Evolutionary conservation across 2,113 vertebrate genomes (phyloP).

Genomic region (Phyllostomus hastatus): DNA sequence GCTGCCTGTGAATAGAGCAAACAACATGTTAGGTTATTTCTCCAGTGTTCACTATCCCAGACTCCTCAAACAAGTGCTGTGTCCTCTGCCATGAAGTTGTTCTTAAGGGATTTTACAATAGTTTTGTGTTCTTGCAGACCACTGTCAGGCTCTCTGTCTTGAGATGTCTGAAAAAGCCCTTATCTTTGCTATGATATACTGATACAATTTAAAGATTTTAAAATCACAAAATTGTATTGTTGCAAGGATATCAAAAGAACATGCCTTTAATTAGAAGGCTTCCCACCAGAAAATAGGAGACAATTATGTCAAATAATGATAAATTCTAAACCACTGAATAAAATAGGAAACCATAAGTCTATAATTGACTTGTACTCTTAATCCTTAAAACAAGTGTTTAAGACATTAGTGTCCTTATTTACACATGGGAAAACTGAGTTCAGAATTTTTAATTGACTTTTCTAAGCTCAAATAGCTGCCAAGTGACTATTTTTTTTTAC

Average conservation of each 20-base stretch:
- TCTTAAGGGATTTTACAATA: background rate
- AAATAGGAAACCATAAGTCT: background rate
- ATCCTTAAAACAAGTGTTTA: background rate
- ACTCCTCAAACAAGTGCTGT: background rate
- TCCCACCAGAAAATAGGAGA: background rate
- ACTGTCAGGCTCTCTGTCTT: background rate
- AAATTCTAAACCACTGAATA: background rate
- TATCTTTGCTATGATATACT: background rate
- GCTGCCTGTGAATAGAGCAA: constrained; percentile 39
- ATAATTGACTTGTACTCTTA: background rate
- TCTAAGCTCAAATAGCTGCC: background rate
- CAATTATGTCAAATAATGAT: background rate
- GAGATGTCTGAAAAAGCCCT: background rate
- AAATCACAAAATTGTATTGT: background rate
- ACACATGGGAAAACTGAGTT: background rate
- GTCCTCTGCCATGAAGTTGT: background rate
- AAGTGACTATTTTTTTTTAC: background rate
- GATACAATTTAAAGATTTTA: background rate
- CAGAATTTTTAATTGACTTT: background rate
- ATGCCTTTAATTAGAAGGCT: background rate
- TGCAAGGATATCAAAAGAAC: background rate
- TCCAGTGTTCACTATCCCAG: background rate
- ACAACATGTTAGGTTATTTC: constrained; percentile 18
- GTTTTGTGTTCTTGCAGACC: background rate
- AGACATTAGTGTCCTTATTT: background rate